Conservation (phyloP, 2,888 invertebrate genomes). For the Ochlodes sylvanus region DNA sequence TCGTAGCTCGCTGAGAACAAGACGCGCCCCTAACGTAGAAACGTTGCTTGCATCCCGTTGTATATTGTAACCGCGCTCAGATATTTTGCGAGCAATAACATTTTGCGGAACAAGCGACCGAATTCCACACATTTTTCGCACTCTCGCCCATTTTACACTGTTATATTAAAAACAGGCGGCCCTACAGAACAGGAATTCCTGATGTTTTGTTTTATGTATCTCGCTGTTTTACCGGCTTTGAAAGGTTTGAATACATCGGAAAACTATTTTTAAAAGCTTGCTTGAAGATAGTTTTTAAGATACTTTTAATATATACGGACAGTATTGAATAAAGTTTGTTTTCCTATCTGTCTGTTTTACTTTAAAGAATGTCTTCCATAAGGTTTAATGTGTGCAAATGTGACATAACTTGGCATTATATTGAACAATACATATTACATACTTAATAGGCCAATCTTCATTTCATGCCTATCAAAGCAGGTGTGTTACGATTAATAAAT, state of each 20-base stretch:
- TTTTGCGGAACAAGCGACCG: slow-evolving; percentile 34
- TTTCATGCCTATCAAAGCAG: too few species aligned
- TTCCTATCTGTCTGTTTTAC: too few species aligned
- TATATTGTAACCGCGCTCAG: slow-evolving; percentile 29
- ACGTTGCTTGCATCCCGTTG: slow-evolving; percentile 25
- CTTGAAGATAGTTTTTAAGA: not conserved
- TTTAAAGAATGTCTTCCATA: too few species aligned
- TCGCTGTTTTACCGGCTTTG: slow-evolving; percentile 10
- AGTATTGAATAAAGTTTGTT: too few species aligned
- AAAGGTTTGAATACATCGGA: slow-evolving; percentile 37
- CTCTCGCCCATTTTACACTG: slow-evolving; percentile 32
- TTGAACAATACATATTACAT: too few species aligned
- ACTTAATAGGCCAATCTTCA: too few species aligned
- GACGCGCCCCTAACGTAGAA: not conserved
- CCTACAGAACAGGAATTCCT: slow-evolving; percentile 26
- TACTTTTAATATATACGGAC: too few species aligned
- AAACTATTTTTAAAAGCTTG: not conserved
- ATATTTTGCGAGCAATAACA: slow-evolving; percentile 38
- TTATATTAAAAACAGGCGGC: slow-evolving; percentile 34
- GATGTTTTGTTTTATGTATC: slow-evolving; percentile 28
- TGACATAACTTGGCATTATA: too few species aligned
- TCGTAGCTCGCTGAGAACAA: not conserved
- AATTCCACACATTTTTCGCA: slow-evolving; percentile 36
- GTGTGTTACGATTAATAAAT: too few species aligned
- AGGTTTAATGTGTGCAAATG: too few species aligned